Conservation (phyloP, 2,888 invertebrate genomes). For the Bugulina stolonifera region DNA sequence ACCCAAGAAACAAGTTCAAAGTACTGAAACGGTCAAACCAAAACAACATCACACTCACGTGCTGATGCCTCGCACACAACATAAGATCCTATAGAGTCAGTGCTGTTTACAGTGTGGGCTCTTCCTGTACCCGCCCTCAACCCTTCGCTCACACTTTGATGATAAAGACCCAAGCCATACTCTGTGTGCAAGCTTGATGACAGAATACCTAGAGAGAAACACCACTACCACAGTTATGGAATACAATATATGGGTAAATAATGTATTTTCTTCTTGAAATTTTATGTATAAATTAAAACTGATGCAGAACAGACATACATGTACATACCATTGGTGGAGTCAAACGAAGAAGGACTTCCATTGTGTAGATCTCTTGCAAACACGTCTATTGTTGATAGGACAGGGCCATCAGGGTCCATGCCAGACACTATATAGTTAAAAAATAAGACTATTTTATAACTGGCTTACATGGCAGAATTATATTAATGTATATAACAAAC, state of each 20-base stretch:
- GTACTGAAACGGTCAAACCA: too few species aligned
- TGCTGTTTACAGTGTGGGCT: constrained; percentile 10
- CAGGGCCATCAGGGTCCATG: neutral
- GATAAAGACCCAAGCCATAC: neutral
- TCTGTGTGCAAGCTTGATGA: neutral
- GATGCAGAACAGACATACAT: too few species aligned
- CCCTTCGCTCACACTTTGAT: constrained; percentile 1
- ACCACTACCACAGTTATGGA: neutral
- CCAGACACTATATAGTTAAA: neutral
- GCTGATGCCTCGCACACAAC: constrained; percentile 5
- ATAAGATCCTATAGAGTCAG: constrained; percentile 1
- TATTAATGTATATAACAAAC: too few species aligned
- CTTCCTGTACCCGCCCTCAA: neutral
- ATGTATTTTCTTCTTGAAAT: too few species aligned
- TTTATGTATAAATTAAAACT: too few species aligned
- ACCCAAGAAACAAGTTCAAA: too few species aligned
- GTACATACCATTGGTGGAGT: constrained; percentile 9
- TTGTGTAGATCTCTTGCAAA: neutral
- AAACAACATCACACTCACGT: neutral
- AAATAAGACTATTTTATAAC: too few species aligned
- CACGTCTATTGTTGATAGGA: neutral
- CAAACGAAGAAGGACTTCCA: constrained; percentile 2
- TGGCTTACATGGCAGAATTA: too few species aligned
- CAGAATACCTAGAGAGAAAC: neutral
- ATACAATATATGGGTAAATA: too few species aligned